Evolutionary conservation across 2,888 invertebrate species (phyloP), one percentile per base, ranked within the genome.

Genomic region (Cataglyphis livida): DNA sequence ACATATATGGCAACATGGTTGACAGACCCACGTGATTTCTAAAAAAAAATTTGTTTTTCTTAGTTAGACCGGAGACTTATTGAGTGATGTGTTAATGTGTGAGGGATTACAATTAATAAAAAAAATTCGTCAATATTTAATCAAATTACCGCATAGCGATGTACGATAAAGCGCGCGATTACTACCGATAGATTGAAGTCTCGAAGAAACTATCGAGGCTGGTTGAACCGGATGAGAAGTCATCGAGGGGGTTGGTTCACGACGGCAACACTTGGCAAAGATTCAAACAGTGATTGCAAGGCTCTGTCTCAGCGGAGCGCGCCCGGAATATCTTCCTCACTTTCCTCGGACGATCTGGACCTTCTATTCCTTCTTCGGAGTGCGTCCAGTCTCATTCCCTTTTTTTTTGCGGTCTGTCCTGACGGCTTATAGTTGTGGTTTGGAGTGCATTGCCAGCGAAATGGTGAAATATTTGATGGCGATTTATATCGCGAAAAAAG

Each of bases 201-300:
- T 35, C 61, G 73, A 82, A 74, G 85, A 75, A 78, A 41, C 54
- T 61, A n/a, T 64, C 18, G 41, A 18, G 54, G 32, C n/a, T 48
- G 38, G 61, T 38, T 32, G 32, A 54, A 61, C 32, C 51, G 25
- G 25, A 54, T 84, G 62, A 86, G 87, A 61, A 87, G 86, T 70
- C 61, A 65, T 83, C 76, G 75, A 78, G 79, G 82, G 82, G 83
- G 71, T 81, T 79, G 81, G 81, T 74, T 54, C 18, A 62, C 35
- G 66, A 74, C 62, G 70, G 76, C 75, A 82, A 86, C 78, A 86
- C 85, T 93, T 94, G 94, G 93, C 94, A 93, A 87, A 89, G 91
- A 92, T 92, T 93, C 94, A 94, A 94, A 91, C 91, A 90, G 93
- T 93, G 93, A 94, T 94, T 93, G 94, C 93, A 88, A 92, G 91